Conservation (phyloP, 2,888 invertebrate species). For the Tortricodes alternella region DNA sequence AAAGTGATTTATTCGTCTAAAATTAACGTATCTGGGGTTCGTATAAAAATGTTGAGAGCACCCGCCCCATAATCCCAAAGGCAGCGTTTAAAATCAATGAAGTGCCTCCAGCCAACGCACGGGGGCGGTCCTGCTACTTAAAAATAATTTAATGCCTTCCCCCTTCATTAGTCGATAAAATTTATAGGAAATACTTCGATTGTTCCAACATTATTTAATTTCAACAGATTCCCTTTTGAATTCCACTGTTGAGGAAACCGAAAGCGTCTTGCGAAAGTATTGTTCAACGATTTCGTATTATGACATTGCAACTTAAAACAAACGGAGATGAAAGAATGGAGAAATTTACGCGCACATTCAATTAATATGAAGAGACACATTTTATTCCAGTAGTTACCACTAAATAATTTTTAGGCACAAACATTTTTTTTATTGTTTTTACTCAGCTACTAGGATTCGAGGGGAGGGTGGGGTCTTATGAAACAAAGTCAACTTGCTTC, state of each 20-base stretch:
- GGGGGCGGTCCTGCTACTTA: conserved; percentile 52
- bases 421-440: no score
- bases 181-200: conserved; percentile 57
- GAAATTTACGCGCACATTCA: conserved; percentile 21
- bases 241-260: conserved; percentile 33
- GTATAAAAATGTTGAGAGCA: conserved; percentile 5
- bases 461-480: no score
- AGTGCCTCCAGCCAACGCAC: conserved; percentile 37
- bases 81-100: conserved; percentile 59
- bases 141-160: conserved; percentile 60
- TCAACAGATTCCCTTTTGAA: conserved; percentile 36
- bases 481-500: neutral
- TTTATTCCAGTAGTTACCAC: no score
- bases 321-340: conserved; percentile 25
- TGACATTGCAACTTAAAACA: conserved; percentile 17
- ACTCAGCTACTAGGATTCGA: no score
- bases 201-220: conserved; percentile 49
- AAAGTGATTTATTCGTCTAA: neutral
- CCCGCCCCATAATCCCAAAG: conserved; percentile 30
- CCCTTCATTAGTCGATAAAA: conserved; percentile 59
- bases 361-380: conserved; percentile 6
- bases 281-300: conserved; percentile 16
- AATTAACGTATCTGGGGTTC: neutral
- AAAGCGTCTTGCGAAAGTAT: conserved; percentile 21
- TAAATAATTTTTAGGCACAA: no score